Percentiles rank a stretch among this genome's conserved stretches.
Evolutionary conservation across 2,888 invertebrate genomes (phyloP).

Genomic region (Ptychoptera albimana): DNA sequence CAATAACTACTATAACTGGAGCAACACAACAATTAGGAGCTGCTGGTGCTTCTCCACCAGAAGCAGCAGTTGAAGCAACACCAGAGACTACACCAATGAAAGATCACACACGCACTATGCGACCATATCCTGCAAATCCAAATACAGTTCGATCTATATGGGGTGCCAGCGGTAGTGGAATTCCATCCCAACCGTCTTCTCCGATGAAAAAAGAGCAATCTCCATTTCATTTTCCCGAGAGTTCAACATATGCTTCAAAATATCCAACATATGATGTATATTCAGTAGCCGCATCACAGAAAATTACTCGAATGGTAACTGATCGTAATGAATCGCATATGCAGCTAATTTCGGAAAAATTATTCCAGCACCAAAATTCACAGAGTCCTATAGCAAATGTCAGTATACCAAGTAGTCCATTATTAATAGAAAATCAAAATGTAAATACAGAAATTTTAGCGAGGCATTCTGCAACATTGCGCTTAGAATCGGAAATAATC

Average conservation of each 20-base stretch:
- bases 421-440: not conserved
- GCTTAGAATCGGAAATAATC: no score
- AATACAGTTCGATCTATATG: constrained; percentile 48
- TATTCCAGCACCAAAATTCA: not conserved
- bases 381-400: no score
- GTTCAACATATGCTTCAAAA: constrained; percentile 1
- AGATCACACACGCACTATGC: constrained; percentile 17
- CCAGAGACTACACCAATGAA: constrained; percentile 77
- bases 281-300: constrained; percentile 1
- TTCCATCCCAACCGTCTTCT: constrained; percentile 48
- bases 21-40: constrained; percentile 20
- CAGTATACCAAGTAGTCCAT: constrained; percentile 4
- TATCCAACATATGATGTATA: not conserved
- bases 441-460: not conserved
- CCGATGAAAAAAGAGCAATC: constrained; percentile 47
- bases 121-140: constrained; percentile 40
- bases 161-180: constrained; percentile 21
- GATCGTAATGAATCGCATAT: constrained; percentile 9
- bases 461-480: not conserved
- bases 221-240: constrained; percentile 34
- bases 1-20: constrained; percentile 15
- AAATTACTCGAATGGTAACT: constrained; percentile 9
- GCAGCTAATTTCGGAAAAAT: not conserved
- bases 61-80: constrained; percentile 77
- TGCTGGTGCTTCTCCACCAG: constrained; percentile 59